A percentile compares a stretch with the other conserved stretches of the same genome.
phyloP scores from a whole-genome alignment of 2,113 vertebrate species.

The Aspidoscelis tigris region DNA sequence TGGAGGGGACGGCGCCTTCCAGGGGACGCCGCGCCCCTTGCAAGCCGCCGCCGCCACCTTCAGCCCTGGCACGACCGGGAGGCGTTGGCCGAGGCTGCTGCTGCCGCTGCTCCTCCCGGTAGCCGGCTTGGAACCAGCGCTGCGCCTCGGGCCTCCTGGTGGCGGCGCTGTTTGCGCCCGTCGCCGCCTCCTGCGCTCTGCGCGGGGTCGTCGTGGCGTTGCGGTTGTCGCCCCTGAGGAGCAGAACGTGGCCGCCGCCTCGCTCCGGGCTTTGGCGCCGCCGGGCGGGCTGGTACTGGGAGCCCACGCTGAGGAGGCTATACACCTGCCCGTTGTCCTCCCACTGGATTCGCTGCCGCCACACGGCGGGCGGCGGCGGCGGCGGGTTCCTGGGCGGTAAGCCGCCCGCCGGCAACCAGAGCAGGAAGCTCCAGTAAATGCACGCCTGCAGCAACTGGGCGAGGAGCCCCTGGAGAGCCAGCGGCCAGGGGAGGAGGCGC shows the following conservation, averaged over 20 bases:
- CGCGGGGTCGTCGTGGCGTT: constrained; percentile 44
- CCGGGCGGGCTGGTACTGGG: constrained; percentile 81
- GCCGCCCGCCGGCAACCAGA: constrained; percentile 66
- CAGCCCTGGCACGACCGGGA: constrained; percentile 16
- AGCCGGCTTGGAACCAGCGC: constrained; percentile 57
- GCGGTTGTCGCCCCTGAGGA: constrained; percentile 60
- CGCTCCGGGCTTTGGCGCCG: constrained; percentile 73
- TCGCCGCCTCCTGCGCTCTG: constrained; percentile 44
- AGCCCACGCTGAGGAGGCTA: constrained; percentile 85
- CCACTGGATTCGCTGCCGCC: constrained; percentile 85
- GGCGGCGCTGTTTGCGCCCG: not conserved
- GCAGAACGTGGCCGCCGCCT: constrained; percentile 53
- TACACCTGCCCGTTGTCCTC: constrained; percentile 90
- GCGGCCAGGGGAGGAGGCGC: constrained; percentile 63
- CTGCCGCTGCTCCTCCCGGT: not conserved
- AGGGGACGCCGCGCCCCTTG: not conserved
- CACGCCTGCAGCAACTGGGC: constrained; percentile 62
- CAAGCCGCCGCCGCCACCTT: constrained; percentile 20
- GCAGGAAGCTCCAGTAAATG: constrained; percentile 70
- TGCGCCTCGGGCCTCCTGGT: constrained; percentile 24
- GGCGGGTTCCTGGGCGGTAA: constrained; percentile 70
- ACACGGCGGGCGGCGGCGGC: constrained; percentile 65
- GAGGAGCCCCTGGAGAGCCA: not conserved
- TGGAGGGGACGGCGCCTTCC: constrained; percentile 9
- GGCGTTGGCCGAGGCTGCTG: not conserved